Base-by-base conservation (phyloP, 2,888 invertebrate species). In the Mactromeris polynyma region DNA sequence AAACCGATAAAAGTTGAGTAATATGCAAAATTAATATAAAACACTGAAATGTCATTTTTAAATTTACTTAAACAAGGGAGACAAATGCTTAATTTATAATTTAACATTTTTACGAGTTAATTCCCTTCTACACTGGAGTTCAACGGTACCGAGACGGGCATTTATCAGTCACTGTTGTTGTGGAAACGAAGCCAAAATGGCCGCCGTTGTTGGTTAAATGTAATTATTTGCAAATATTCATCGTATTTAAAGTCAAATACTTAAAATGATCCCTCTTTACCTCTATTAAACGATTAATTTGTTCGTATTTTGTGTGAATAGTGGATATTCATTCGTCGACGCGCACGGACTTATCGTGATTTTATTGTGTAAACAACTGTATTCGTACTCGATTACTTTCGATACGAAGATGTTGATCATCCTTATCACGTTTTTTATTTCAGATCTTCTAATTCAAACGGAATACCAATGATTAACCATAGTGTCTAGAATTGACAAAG, bases 181-280 rank as follows among this genome's bases (percentile, higher is more conserved):
- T 92, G 88, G 92, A 40, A 89, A 92, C 90, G 90, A 87, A 79
- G 86, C 81, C 92, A 92, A 92, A 77, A 92, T 92, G 92, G 92
- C 87, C 89, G 81, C 73, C 51, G 38, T 79, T 31, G 38, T 87
- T 33, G 51, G 69, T 40, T 83, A 73, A 73, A 73, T 73, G 73
- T 73, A 36, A 36, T 73, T 4, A 73, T 73, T 73, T 73, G 31
- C 36, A 36, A 73, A 79, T 64, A 21, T 21, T 51, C 38, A 9
- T 38, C n/a, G 11, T 26, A 26, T n/a, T 33, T 54, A n/a, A 33
- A 19, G 21, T 21, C 9, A 19, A 31, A 36, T 33, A 6, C n/a
- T 36, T 58, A 58, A 33, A 58, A 6, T 38, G 3, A 19, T 14
- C 21, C 36, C 81, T 14, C 36, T 1, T 19, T 0, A 31, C 2